Evolutionary conservation across 2,113 vertebrate genomes (phyloP).

Genomic region (Morone chrysops): DNA sequence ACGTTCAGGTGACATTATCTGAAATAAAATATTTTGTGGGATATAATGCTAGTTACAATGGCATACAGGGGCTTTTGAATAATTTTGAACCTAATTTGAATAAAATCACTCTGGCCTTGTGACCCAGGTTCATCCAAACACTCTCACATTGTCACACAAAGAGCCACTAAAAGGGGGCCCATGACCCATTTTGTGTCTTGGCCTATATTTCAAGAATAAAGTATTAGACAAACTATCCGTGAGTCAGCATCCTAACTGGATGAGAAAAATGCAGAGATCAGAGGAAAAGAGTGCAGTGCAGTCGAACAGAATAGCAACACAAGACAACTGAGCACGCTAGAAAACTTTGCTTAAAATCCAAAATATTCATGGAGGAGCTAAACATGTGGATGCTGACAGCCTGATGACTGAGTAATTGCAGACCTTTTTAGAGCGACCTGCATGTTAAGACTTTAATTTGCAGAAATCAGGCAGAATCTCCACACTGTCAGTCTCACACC

Average conservation of each 20-base stretch:
- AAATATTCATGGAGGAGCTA: conserved; percentile 19
- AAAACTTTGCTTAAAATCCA: conserved; percentile 19
- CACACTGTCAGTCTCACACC: conserved; percentile 35
- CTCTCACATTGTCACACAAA: conserved; percentile 45
- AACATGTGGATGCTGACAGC: conserved; percentile 40
- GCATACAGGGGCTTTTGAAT: conserved; percentile 22
- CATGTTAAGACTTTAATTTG: conserved; percentile 53
- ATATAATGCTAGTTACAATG: conserved; percentile 9
- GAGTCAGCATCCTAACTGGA: conserved; percentile 31
- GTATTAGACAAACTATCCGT: conserved; percentile 25
- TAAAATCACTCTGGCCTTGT: conserved; percentile 48
- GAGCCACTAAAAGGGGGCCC: conserved; percentile 47
- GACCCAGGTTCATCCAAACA: conserved; percentile 47
- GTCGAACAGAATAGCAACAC: background rate
- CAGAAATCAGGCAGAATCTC: conserved; percentile 50
- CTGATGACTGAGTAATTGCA: conserved; percentile 18
- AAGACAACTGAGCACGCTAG: conserved; percentile 6
- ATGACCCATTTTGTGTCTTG: conserved; percentile 53
- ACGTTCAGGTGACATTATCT: conserved; percentile 1
- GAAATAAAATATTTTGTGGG: conserved; percentile 2
- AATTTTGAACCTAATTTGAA: conserved; percentile 35
- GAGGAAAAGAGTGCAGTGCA: background rate
- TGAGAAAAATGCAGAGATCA: background rate
- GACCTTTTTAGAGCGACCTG: conserved; percentile 37
- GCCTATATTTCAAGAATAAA: conserved; percentile 46